Evolutionary conservation across 2,113 vertebrate genomes (phyloP), one percentile per base, ranked within the genome.

Genomic region (Circaetus gallicus): DNA sequence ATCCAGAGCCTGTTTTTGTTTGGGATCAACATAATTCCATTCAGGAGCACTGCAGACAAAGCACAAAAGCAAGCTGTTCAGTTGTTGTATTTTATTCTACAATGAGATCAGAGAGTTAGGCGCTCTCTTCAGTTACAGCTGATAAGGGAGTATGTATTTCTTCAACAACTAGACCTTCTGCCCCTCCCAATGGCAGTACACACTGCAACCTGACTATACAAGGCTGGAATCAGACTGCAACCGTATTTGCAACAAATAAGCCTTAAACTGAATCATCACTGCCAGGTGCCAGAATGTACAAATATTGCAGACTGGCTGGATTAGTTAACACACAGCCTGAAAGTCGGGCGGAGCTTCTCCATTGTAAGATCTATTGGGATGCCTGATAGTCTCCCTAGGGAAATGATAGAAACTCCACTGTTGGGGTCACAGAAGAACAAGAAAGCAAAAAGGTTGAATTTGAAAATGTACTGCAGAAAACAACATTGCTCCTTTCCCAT

Each of bases 21-120:
- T 95, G 50, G 97, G 86, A 63, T 96, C 97, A 92, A 99, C 56
- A 13, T 96, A 62, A 45, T 97, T 97, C 99, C 99, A 99, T 89
- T 99, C 98, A 2, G 92, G 97, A 34, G 99, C 98, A 66, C 99
- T 99, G 97, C 43, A 76, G 56, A 34, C 58, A 95, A 90, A 96
- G 45, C 82, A 90, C 36, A 96, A 73, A 93, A 62, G 36, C 62
- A 95, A 86, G 34, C 14, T 79, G 20, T 69, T 95, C 42, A 79
- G 72, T 32, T 42, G 29, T 28, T 77, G n/a, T n/a, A 28, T 80
- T 84, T 93, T 50, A 55, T 58, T 86, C 78, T 59, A 20, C 42
- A 32, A 66, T 1, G 12, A 83, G 32, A 65, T 91, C 62, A 82
- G 86, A 76, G n/a, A 50, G 47, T 49, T 84, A 62, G 73, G n/a